These are phyloP conservation scores for Platalea minor DNA, from an alignment of 2,797 vertebrate genomes.

Conservation along the genomic window DNA sequence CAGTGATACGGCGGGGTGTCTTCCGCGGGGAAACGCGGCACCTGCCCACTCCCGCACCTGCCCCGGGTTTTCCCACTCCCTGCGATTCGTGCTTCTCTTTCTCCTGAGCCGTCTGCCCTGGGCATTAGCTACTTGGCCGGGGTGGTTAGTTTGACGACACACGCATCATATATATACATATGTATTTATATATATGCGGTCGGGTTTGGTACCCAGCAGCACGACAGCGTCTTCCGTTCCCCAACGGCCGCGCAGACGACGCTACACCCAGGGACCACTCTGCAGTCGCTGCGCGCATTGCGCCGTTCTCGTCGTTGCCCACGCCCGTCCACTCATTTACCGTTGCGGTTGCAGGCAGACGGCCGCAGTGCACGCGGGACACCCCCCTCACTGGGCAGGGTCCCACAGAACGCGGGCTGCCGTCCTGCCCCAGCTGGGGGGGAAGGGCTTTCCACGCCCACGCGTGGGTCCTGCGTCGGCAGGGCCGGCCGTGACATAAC, in stretches of 20 bases:
- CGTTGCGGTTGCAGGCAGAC: fast-evolving
- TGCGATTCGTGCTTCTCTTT: too few species aligned
- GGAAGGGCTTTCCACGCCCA: fast-evolving
- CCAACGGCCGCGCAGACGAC: fast-evolving
- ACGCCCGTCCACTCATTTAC: fast-evolving
- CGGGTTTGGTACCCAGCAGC: fast-evolving
- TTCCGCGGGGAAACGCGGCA: background rate
- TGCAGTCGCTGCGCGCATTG: fast-evolving
- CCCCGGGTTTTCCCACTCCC: fast-evolving
- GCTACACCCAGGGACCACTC: fast-evolving
- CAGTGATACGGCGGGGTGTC: background rate
- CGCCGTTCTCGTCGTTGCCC: fast-evolving
- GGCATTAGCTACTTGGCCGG: fast-evolving
- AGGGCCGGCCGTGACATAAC: background rate
- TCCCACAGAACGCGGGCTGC: fast-evolving
- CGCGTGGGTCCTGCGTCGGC: fast-evolving
- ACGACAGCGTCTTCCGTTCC: fast-evolving
- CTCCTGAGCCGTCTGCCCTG: background rate
- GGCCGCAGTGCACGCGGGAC: fast-evolving
- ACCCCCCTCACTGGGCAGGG: fast-evolving
- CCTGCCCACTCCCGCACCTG: background rate
- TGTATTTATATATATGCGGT: fast-evolving
- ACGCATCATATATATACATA: too few species aligned
- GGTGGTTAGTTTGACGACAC: too few species aligned
- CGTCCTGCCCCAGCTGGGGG: fast-evolving